Percentiles rank a stretch among this genome's conserved stretches.
Conservation (phyloP, 1,140 invertebrate genomes). For the Drosophila burlai region DNA sequence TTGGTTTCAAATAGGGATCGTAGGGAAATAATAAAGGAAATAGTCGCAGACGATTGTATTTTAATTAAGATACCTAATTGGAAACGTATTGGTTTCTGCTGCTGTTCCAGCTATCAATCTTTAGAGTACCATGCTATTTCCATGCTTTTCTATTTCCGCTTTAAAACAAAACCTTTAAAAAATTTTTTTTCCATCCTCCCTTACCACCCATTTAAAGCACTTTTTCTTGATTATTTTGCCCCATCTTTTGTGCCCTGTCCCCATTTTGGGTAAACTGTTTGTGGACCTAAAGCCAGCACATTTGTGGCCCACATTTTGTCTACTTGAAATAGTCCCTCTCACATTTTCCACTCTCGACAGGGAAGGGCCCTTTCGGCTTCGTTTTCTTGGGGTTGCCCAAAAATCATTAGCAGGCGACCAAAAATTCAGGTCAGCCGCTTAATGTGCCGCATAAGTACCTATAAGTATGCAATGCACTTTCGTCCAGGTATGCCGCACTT, state of each 20-base stretch:
- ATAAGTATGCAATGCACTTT: constrained; percentile 79
- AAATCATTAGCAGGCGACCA: constrained; percentile 61
- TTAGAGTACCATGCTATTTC: neutral
- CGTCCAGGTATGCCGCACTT: constrained; percentile 31
- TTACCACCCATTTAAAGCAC: too few relatives aligned
- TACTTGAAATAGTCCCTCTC: constrained; percentile 15
- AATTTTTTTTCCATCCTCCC: neutral
- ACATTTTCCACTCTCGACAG: constrained; percentile 4
- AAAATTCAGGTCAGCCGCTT: constrained; percentile 70
- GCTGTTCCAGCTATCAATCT: neutral
- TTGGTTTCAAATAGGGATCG: constrained; percentile 10
- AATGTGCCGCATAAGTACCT: constrained; percentile 78
- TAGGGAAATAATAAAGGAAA: neutral
- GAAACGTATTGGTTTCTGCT: too few relatives aligned
- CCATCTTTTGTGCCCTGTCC: constrained; percentile 5
- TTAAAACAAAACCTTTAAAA: neutral
- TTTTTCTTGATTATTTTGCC: neutral
- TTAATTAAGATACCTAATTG: neutral
- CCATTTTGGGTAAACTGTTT: constrained; percentile 23
- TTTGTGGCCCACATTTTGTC: constrained; percentile 30
- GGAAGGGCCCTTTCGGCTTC: neutral
- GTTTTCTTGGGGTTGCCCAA: constrained; percentile 38
- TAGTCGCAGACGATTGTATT: neutral
- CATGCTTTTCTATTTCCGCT: neutral
- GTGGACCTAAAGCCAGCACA: constrained; percentile 16